phyloP scores from a whole-genome alignment of 2,113 vertebrate species.

The Bufo gargarizans region DNA sequence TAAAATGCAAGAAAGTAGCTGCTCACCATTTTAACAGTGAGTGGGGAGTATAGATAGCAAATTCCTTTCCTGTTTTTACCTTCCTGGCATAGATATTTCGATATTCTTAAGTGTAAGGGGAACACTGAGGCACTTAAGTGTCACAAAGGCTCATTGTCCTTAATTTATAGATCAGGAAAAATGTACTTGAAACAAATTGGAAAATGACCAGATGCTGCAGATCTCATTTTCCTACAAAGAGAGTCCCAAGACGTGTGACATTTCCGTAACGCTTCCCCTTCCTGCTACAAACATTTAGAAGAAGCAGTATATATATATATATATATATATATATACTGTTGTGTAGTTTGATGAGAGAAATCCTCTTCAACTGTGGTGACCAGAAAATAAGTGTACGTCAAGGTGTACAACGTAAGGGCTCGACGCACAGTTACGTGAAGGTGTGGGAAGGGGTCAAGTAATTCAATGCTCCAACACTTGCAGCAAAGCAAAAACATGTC shows the following conservation, averaged over 20 bases:
- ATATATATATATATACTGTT: too few relatives aligned
- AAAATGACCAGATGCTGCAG: constrained; percentile 4
- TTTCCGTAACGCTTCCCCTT: neutral
- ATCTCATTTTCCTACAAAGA: constrained; percentile 12
- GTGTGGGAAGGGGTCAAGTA: too few relatives aligned
- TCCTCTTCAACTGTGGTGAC: too few relatives aligned
- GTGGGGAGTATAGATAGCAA: neutral
- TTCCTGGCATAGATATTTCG: neutral
- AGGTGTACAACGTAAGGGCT: too few relatives aligned
- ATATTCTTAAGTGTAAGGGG: neutral
- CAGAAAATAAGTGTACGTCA: too few relatives aligned
- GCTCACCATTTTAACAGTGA: neutral
- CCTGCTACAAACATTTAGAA: neutral
- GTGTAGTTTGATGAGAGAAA: too few relatives aligned
- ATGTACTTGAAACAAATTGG: constrained; percentile 2
- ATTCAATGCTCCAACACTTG: too few relatives aligned
- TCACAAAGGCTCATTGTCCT: neutral
- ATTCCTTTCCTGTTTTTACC: neutral
- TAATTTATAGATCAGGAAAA: constrained; percentile 33
- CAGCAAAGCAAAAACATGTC: too few relatives aligned
- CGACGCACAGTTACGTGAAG: too few relatives aligned
- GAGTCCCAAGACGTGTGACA: neutral
- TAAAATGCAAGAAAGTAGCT: neutral
- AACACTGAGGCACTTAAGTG: neutral
- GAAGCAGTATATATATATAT: neutral